These are phyloP conservation scores for Atrichornis clamosus DNA, from an alignment of 2,113 vertebrate genomes.

Conservation along the genomic window DNA sequence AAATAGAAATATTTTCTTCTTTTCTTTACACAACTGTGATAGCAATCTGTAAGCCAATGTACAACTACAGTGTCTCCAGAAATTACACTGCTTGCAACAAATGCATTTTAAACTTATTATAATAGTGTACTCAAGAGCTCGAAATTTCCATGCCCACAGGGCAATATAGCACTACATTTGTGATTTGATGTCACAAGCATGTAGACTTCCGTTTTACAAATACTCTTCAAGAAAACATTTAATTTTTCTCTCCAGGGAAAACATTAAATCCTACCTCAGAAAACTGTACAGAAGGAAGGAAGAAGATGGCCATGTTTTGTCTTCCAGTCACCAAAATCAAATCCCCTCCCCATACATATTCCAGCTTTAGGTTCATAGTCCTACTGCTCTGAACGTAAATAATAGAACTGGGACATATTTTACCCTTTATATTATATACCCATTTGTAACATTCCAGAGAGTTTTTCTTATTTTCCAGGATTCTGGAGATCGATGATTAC, in stretches of 20 bases:
- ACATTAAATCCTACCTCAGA: background rate
- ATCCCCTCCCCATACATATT: background rate
- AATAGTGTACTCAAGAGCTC: slow-evolving; percentile 39
- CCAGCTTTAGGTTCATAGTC: background rate
- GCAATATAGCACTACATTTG: slow-evolving; percentile 51
- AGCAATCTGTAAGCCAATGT: slow-evolving; percentile 25
- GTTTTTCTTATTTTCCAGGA: background rate
- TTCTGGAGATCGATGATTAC: background rate
- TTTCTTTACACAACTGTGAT: slow-evolving; percentile 43
- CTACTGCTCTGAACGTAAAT: background rate
- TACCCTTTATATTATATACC: background rate
- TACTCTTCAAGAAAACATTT: slow-evolving; percentile 29
- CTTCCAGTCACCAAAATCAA: background rate
- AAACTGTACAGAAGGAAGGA: background rate
- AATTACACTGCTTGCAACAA: slow-evolving; percentile 32
- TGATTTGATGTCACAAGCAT: slow-evolving; percentile 29
- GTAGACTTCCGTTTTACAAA: slow-evolving; percentile 24
- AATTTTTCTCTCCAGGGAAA: background rate
- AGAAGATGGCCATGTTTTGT: background rate
- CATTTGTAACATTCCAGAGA: background rate
- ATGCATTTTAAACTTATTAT: slow-evolving; percentile 39
- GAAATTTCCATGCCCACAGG: slow-evolving; percentile 48
- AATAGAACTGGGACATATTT: background rate
- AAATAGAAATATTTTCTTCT: slow-evolving; percentile 46
- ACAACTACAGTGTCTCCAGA: slow-evolving; percentile 8